These are phyloP conservation scores for Caenorhabditis uteleia DNA, from an alignment of 2,888 invertebrate species.

Conservation along the genomic window DNA sequence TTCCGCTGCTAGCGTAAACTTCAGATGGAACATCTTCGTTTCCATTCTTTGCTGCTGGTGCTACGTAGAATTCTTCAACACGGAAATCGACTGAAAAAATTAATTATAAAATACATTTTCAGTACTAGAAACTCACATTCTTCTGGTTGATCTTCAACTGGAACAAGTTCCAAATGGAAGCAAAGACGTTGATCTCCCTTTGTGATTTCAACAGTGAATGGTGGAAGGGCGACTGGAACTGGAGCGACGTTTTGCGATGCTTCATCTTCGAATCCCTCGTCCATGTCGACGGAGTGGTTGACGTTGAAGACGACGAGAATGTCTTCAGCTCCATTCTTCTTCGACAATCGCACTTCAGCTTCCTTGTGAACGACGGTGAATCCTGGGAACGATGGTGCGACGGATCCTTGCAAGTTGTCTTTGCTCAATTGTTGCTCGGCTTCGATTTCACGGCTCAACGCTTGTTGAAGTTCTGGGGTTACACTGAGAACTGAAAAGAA, in stretches of 20 bases:
- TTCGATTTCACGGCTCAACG: constrained; percentile 89
- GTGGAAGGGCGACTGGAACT: constrained; percentile 79
- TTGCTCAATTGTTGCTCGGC: constrained; percentile 77
- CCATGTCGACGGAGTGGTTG: constrained; percentile 90
- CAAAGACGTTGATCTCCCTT: constrained; percentile 76
- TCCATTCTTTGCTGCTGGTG: constrained; percentile 70
- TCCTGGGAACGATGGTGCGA: constrained; percentile 80
- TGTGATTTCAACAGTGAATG: constrained; percentile 86
- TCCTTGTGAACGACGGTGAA: constrained; percentile 82
- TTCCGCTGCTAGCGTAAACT: constrained; percentile 86
- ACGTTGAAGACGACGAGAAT: constrained; percentile 86
- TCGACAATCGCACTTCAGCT: constrained; percentile 82
- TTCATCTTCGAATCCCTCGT: constrained; percentile 70
- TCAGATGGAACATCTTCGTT: constrained; percentile 86
- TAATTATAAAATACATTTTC: not conserved
- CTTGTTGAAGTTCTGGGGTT: constrained; percentile 78
- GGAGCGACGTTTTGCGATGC: constrained; percentile 41
- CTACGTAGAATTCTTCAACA: constrained; percentile 89
- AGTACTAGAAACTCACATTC: constrained; percentile 67
- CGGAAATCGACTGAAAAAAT: constrained; percentile 84
- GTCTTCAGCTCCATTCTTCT: constrained; percentile 75
- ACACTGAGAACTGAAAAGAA: constrained; percentile 43
- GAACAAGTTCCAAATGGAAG: constrained; percentile 64
- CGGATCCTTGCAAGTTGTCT: constrained; percentile 57
- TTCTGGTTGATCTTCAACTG: constrained; percentile 65